Evolutionary conservation across 1,140 invertebrate species (phyloP).

Genomic region (Drosophila kepulauana): DNA sequence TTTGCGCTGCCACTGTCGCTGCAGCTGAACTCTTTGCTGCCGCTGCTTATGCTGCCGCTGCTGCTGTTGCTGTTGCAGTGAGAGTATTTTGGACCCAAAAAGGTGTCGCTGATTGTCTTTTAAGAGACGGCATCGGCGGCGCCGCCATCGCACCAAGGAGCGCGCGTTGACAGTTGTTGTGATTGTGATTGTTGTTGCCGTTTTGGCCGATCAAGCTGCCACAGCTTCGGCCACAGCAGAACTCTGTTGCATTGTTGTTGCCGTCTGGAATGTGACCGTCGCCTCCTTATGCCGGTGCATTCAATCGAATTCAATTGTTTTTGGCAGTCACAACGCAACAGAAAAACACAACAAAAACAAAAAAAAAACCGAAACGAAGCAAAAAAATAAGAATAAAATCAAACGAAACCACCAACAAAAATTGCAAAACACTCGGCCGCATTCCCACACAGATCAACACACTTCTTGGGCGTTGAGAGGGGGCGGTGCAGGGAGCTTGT

Average conservation of each 20-base stretch:
- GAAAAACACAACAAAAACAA: conserved; percentile 14
- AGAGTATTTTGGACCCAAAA: conserved; percentile 83
- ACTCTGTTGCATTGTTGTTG: conserved; percentile 62
- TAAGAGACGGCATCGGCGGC: conserved; percentile 78
- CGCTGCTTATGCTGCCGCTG: conserved; percentile 4
- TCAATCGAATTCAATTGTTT: conserved; percentile 84
- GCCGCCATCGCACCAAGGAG: conserved; percentile 65
- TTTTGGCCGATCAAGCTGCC: conserved; percentile 15
- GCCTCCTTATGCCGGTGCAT: conserved; percentile 76
- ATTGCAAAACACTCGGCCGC: conserved; percentile 74
- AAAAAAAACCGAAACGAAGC: conserved; percentile 3
- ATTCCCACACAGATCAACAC: conserved; percentile 69
- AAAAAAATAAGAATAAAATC: conserved; percentile 1
- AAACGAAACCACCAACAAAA: conserved; percentile 46
- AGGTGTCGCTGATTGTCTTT: conserved; percentile 84
- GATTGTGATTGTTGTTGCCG: conserved; percentile 79
- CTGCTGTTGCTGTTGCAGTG: conserved; percentile 43
- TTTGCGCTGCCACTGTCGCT: conserved; percentile 33
- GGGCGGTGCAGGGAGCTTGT: conserved; percentile 2
- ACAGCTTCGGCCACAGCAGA: background rate
- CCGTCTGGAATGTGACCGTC: conserved; percentile 71
- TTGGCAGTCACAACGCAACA: conserved; percentile 65
- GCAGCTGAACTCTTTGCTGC: conserved; percentile 20
- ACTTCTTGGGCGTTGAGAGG: background rate
- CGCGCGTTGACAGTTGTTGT: conserved; percentile 81